These are phyloP conservation scores for Nephrotoma flavescens DNA, from an alignment of 2,888 invertebrate species.

Conservation along the genomic window DNA sequence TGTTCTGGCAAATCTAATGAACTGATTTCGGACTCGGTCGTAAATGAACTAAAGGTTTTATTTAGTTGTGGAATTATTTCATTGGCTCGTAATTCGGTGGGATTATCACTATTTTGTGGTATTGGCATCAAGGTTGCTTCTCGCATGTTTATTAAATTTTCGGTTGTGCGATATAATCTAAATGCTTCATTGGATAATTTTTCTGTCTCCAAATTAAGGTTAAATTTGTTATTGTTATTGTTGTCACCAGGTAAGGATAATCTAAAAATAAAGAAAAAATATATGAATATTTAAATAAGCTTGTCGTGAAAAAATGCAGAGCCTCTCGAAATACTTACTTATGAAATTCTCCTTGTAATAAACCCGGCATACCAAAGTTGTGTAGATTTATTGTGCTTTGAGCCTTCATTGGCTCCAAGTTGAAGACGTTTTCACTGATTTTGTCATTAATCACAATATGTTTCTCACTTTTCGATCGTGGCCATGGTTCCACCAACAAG, in stretches of 20 bases:
- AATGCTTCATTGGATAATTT: slow-evolving; percentile 52
- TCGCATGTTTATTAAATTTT: slow-evolving; percentile 45
- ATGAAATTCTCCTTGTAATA: not conserved
- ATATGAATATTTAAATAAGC: not conserved
- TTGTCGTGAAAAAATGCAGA: not conserved
- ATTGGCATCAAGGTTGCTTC: slow-evolving; percentile 41
- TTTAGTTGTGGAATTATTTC: not conserved
- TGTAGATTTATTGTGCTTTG: not conserved
- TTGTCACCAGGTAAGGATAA: not conserved
- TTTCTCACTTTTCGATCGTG: slow-evolving; percentile 31
- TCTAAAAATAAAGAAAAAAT: not conserved
- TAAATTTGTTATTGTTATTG: not conserved
- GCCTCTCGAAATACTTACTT: not conserved
- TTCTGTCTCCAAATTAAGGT: slow-evolving; percentile 40
- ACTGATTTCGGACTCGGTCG: not conserved
- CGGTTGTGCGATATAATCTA: slow-evolving; percentile 46
- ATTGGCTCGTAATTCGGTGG: not conserved
- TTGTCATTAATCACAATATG: slow-evolving; percentile 18
- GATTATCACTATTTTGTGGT: not conserved
- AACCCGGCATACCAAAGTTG: not conserved
- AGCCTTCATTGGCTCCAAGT: not conserved
- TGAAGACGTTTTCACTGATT: not conserved
- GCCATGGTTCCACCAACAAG: slow-evolving; percentile 12
- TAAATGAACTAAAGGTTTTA: not conserved
- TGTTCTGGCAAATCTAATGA: not conserved